Percentiles rank a stretch among this genome's conserved stretches.
Evolutionary conservation across 2,797 vertebrate genomes (phyloP).

Genomic region (Antennarius maculatus): DNA sequence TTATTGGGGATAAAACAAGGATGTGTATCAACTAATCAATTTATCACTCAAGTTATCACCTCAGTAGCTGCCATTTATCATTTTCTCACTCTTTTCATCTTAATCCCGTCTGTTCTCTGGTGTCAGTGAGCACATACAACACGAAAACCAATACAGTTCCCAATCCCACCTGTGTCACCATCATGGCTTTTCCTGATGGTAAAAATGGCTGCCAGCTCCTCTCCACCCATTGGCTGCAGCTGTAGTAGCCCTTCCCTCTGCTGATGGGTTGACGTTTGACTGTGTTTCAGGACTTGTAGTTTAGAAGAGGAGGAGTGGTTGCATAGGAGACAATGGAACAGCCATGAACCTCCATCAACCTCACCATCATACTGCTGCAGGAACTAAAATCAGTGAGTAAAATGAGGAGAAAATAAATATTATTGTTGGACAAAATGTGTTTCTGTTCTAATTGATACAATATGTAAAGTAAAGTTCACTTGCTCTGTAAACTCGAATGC

Average conservation of each 20-base stretch:
- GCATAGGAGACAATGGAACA: slow-evolving; percentile 94
- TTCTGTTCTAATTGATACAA: not conserved
- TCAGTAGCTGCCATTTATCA: slow-evolving; percentile 87
- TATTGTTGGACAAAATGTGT: not conserved
- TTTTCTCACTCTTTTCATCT: slow-evolving; percentile 76
- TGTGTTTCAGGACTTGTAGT: slow-evolving; percentile 95
- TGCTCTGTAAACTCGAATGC: slow-evolving; percentile 95
- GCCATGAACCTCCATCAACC: slow-evolving; percentile 91
- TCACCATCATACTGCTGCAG: slow-evolving; percentile 94
- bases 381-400: slow-evolving; percentile 78
- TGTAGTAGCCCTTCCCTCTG: slow-evolving; percentile 93
- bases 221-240: slow-evolving; percentile 92
- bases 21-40: slow-evolving; percentile 99
- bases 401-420: slow-evolving; percentile 5
- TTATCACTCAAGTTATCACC: slow-evolving; percentile 97
- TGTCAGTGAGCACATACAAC: slow-evolving; percentile 36
- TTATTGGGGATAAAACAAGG: slow-evolving; percentile 96
- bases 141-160: slow-evolving; percentile 32
- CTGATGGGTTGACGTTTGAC: slow-evolving; percentile 94
- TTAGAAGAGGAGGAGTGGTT: slow-evolving; percentile 97
- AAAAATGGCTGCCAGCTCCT: slow-evolving; percentile 95
- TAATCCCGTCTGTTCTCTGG: slow-evolving; percentile 52
- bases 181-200: slow-evolving; percentile 90
- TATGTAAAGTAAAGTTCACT: slow-evolving; percentile 64
- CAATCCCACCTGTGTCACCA: slow-evolving; percentile 86